Evolutionary conservation across 2,888 invertebrate species (phyloP), one percentile per base, ranked within the genome.

Genomic region (Merodon equestris): DNA sequence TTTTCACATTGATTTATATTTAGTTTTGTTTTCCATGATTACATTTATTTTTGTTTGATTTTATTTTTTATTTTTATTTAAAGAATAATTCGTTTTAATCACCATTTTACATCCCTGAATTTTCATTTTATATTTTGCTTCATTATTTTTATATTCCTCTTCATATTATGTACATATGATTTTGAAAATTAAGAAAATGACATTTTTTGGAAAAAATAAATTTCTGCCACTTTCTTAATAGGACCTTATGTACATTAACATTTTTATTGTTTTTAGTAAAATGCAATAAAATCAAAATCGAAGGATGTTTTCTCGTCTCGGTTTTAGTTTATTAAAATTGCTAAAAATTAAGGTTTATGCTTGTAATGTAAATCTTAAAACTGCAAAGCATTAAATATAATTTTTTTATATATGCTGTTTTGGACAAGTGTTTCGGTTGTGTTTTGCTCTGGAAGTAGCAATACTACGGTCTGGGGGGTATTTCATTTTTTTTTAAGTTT

Each of bases 51-150:
- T 51, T 45, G 45, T 51, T 57, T 38, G 53, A 9, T 2, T 54
- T 76, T 57, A 47, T 45, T 36, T 51, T 57, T 38, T 45, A 9
- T 2, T 40, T 48, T 60, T 38, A 45, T 45, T 54, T 47, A 19
- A 60, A 68, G 51, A 51, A 61, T 50, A 75, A 60, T 81, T 54
- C 38, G 18, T 48, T 66, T 58, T 40, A 66, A 74, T 74, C 60
- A 70, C 63, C 56, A 38, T 60, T 70, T 51, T 50, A 66, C 77
- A 68, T 68, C 72, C 68, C 73, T 73, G 68, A 76, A 71, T 73
- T 72, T 75, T 27, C 10, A 45, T 53, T 63, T 67, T 58, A 19
- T 57, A 40, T 45, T 60, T 13, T 63, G 15, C 12, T 47, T 42
- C 54, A 40, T 42, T 38, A 34, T 50, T 5, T 40, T 34, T 1